These are phyloP conservation scores for Thymallus thymallus DNA, from an alignment of 2,113 vertebrate species.

Conservation along the genomic window DNA sequence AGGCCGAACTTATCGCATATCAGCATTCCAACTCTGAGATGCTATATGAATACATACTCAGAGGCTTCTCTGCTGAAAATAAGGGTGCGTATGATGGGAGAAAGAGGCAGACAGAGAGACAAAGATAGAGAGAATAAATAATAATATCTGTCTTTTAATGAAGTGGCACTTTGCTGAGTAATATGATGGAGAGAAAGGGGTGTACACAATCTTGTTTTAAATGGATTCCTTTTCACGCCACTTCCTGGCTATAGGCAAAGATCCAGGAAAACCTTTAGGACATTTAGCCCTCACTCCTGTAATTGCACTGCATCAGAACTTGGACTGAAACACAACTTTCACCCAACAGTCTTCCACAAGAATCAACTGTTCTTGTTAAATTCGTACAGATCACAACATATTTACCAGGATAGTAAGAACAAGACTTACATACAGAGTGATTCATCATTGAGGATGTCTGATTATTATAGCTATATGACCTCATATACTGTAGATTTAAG, in stretches of 20 bases:
- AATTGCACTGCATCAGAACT: conserved; percentile 43
- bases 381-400: background rate
- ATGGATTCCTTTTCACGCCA: conserved; percentile 55
- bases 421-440: too few species aligned
- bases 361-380: background rate
- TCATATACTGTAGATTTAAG: background rate
- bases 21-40: too few species aligned
- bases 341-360: background rate
- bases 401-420: background rate
- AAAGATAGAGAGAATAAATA: conserved; percentile 3
- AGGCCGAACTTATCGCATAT: too few species aligned
- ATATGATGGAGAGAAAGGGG: conserved; percentile 41
- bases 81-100: background rate
- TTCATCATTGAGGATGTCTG: too few species aligned
- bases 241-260: conserved; percentile 38
- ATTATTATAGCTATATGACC: background rate
- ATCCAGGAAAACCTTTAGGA: conserved; percentile 39
- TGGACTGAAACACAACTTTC: conserved; percentile 26
- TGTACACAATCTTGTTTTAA: conserved; percentile 52
- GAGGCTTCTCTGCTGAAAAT: too few species aligned
- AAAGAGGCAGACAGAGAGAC: background rate
- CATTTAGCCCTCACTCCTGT: conserved; percentile 37
- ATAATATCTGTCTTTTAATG: conserved; percentile 37
- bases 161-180: conserved; percentile 66
- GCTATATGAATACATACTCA: too few species aligned